Conservation (phyloP, 2,797 vertebrate genomes). For the Oreonectes daqikongensis region DNA sequence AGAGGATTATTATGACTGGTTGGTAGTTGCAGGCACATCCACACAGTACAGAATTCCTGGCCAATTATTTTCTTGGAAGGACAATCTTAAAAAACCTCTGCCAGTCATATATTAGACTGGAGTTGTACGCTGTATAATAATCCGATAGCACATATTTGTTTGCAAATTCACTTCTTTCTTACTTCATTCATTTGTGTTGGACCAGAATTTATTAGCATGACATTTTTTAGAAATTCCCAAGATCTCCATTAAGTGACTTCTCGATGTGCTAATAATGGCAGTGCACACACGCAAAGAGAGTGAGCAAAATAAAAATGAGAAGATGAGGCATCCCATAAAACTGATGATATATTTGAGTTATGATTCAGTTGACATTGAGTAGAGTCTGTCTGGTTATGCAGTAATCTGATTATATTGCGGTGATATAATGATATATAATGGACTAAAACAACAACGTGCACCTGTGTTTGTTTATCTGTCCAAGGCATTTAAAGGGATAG, state of each 20-base stretch:
- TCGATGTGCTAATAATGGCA: constrained; percentile 23
- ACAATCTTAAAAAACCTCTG: no score
- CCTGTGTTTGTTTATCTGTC: no score
- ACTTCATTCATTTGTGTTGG: background rate
- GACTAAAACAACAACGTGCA: no score
- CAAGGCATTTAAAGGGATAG: no score
- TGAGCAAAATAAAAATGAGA: constrained; percentile 12
- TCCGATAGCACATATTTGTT: background rate
- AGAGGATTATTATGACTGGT: no score
- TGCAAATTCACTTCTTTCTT: constrained; percentile 2
- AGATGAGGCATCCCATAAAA: background rate
- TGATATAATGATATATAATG: background rate
- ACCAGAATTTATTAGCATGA: constrained; percentile 6
- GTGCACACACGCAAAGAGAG: background rate
- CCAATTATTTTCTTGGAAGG: no score
- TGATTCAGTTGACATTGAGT: constrained; percentile 11
- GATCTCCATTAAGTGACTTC: constrained; percentile 2
- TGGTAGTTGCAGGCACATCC: no score
- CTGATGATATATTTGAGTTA: constrained; percentile 18
- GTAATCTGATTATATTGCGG: background rate
- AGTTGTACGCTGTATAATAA: background rate
- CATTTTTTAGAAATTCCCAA: constrained; percentile 13
- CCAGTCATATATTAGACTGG: no score
- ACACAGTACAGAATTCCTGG: no score
- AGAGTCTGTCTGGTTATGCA: background rate